Evolutionary conservation across 2,797 vertebrate species (phyloP), one percentile per base, ranked within the genome.

Genomic region (Melanotaenia boesemani): DNA sequence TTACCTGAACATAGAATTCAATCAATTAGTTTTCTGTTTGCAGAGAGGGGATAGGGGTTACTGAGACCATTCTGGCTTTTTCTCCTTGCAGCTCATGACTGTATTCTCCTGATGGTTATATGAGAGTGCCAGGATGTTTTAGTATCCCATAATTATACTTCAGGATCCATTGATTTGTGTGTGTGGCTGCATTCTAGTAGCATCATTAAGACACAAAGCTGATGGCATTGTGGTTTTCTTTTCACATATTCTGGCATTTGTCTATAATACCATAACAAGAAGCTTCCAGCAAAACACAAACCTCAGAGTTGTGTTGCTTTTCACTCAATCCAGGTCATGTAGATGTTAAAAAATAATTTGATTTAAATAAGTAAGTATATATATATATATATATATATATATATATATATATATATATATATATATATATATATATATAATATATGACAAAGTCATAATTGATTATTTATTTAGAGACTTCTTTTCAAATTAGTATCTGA

Each of bases 1-100:
- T 82, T 88, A 90, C 86, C 86, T 90, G 83, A 80, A 76, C 79
- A 80, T 74, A 80, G 81, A 83, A 91, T 87, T 90, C 86, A 91
- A 74, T 90, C 87, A 91, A 88, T 93, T 89, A 76, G 71, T 85
- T 90, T 86, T 81, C 76, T 83, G 72, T 81, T 83, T 70, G 59
- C 71, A 72, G 78, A 32, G 71, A 71, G 81, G 80, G 70, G 79
- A 87, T 72, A 58, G 81, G 72, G 74, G 80, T 88, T 89, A 88
- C 80, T 76, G 77, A 87, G 82, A 87, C 86, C 78, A 61, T 85
- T 88, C 90, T 75, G 76, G 68, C 64, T 85, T 76, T 81, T 85
- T 83, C 68, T 83, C 50, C 26, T 67, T 44, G 68, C 73, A 52
- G 82, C 79, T 82, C 77, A 62, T 69, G 80, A 69, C 71, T 82